Base-by-base conservation (phyloP, 1,140 invertebrate species). In the Platyscapa corneri region DNA sequence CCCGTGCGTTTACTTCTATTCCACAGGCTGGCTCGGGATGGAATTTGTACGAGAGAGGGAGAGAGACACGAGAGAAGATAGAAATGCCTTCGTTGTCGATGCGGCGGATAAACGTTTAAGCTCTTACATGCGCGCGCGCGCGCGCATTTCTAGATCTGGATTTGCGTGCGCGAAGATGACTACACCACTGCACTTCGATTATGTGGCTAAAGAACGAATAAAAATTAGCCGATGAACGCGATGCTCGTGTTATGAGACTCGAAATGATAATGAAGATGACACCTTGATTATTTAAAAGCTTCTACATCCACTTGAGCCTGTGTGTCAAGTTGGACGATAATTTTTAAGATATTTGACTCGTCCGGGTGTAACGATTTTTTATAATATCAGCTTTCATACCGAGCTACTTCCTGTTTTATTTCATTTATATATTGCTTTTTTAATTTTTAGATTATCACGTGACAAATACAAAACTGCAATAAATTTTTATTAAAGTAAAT, bases 261-360 rank as follows among this genome's bases (percentile, higher is more conserved):
- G 14, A 27, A 60, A 60, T 60, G 56, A 16, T 78, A 64, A 78
- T 39, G 32, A 78, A 78, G 76, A 10, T 78, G 53, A 49, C 75
- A 30, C 14, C 75, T 53, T 20, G 18, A 39, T 34, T 46, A 77
- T 77, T 77, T 56, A 56, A 75, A n/a, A 27, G 23, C 42, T 75
- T 49, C 39, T 75, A 18, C 23, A 75, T 27, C 37, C n/a, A 46
- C 20, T 60, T 60, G 10, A 27, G 23, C 6, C 3, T 23, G 3
- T 60, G 56, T 60, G 27, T 27, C 3, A 10, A 60, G 56, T 60
- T 60, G 18, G 53, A 56, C 18, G 27, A 60, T 27, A 3, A 6
- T 60, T 18, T 14, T 6, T 18, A 53, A 53, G 8, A 18, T 53
- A 53, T 53, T 53, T 46, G 42, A 46, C 12, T 46, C 5, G 49